These are phyloP conservation scores for Myrmophylax atrothorax DNA, from an alignment of 2,113 vertebrate species.

Conservation along the genomic window DNA sequence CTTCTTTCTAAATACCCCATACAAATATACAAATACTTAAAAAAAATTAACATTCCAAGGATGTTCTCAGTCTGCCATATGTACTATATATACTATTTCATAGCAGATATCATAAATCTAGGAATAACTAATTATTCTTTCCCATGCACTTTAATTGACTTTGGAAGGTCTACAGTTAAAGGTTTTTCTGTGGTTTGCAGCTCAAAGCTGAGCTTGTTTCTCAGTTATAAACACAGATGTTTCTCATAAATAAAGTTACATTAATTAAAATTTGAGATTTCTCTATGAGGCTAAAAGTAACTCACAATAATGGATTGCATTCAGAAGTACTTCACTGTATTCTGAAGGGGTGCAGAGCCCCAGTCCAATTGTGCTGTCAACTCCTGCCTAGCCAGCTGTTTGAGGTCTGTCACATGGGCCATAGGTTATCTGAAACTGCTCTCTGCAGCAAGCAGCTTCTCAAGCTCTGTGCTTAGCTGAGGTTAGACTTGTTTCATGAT, in stretches of 20 bases:
- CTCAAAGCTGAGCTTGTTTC: not conserved
- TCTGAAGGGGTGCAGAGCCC: not conserved
- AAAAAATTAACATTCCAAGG: not conserved
- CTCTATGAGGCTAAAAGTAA: not conserved
- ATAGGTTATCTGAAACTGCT: not conserved
- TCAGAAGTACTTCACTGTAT: not conserved
- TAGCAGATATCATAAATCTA: not conserved
- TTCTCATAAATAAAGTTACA: conserved; percentile 10
- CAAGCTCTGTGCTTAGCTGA: not conserved
- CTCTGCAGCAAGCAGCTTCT: accelerated
- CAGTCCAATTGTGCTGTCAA: not conserved
- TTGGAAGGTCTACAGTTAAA: not conserved
- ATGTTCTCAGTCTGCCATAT: not conserved
- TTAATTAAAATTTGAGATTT: conserved; percentile 9
- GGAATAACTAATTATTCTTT: not conserved
- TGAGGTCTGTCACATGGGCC: accelerated
- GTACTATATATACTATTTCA: not conserved
- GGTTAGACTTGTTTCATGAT: not conserved
- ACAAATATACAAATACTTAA: not conserved
- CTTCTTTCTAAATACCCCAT: not conserved
- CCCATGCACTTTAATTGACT: not conserved
- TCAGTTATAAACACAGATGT: conserved; percentile 26
- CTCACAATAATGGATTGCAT: not conserved
- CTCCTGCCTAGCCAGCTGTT: accelerated
- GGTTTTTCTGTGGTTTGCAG: not conserved